Percentiles rank a stretch among this genome's conserved stretches.
Evolutionary conservation across 2,113 vertebrate genomes (phyloP).

Genomic region (Talpa occidentalis): DNA sequence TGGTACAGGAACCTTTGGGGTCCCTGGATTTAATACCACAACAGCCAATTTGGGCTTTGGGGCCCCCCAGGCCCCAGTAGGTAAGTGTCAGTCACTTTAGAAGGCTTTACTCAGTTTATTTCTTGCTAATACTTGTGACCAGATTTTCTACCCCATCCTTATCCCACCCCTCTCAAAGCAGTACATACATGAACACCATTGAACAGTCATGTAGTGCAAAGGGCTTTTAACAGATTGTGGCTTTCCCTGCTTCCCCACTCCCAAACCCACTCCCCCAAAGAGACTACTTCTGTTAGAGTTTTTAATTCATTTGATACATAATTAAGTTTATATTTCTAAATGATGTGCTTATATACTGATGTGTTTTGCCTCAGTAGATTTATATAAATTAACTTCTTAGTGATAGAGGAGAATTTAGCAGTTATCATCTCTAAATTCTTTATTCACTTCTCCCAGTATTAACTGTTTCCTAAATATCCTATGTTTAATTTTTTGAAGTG

Average conservation of each 20-base stretch:
- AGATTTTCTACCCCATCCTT: not conserved
- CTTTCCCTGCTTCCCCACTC: not conserved
- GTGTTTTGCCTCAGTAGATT: constrained; percentile 42
- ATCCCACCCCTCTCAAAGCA: not conserved
- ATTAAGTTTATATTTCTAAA: constrained; percentile 31
- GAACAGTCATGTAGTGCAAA: not conserved
- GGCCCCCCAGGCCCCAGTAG: constrained; percentile 92
- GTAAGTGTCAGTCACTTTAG: constrained; percentile 87
- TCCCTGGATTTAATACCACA: constrained; percentile 90
- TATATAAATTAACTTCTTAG: constrained; percentile 59
- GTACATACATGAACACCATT: not conserved
- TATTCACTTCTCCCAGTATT: not conserved
- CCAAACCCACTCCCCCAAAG: not conserved
- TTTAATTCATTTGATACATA: constrained; percentile 28
- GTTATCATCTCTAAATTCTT: constrained; percentile 1
- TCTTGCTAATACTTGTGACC: constrained; percentile 47
- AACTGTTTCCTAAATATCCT: not conserved
- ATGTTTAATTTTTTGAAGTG: constrained; percentile 39
- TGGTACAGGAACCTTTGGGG: constrained; percentile 92
- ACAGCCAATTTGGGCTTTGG: constrained; percentile 91
- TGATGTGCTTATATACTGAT: constrained; percentile 41
- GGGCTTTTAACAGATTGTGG: not conserved
- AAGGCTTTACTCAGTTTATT: constrained; percentile 65
- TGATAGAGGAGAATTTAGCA: constrained; percentile 7
- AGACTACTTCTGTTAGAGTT: constrained; percentile 37